Conservation (phyloP, 1,140 invertebrate species). For the Pristionchus pacificus region DNA sequence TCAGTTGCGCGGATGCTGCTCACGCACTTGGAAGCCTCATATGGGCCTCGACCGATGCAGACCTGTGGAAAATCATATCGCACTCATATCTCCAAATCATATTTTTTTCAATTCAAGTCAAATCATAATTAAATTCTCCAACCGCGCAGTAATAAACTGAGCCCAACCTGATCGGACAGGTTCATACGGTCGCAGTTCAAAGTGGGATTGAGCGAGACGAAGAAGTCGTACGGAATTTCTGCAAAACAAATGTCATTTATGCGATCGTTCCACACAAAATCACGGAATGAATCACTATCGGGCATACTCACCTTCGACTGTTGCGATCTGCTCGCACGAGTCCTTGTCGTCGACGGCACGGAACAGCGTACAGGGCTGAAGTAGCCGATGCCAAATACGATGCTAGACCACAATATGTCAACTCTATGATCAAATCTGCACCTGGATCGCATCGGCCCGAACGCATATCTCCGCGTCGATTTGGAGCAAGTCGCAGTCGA, state of each 20-base stretch:
- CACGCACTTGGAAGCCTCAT: no score
- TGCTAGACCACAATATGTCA: no score
- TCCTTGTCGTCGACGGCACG: background rate
- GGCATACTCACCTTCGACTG: background rate
- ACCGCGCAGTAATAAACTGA: background rate
- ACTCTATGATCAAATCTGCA: background rate
- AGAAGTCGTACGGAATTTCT: background rate
- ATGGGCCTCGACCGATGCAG: no score
- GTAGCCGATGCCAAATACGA: no score
- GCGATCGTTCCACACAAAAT: no score
- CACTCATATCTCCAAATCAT: no score
- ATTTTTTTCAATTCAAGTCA: no score
- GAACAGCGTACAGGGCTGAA: background rate
- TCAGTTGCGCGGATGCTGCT: no score
- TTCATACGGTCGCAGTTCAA: slow-evolving; percentile 3
- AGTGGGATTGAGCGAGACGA: slow-evolving; percentile 8
- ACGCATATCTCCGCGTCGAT: background rate
- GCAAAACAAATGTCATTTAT: no score
- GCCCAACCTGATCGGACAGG: background rate
- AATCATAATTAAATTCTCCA: background rate
- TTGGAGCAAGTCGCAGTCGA: background rate
- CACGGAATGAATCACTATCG: background rate
- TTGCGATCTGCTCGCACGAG: background rate
- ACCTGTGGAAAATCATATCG: no score
- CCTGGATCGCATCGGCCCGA: background rate